Conservation (phyloP, 2,888 invertebrate species). For the Meloe dianella region DNA sequence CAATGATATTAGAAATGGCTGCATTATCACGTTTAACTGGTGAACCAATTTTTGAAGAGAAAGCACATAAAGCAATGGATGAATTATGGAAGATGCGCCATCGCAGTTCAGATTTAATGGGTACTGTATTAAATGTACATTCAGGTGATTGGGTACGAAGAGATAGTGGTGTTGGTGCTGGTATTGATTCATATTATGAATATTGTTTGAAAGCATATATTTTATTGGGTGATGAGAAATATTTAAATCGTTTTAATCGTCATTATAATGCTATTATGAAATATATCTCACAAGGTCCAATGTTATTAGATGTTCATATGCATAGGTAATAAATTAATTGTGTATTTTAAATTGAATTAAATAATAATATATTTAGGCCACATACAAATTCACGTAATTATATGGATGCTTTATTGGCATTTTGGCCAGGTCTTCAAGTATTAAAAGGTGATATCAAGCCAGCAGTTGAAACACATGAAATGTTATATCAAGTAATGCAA, state of each 20-base stretch:
- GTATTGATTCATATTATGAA: conserved; percentile 98
- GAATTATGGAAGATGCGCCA: conserved; percentile 95
- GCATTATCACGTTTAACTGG: conserved; percentile 92
- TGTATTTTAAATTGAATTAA: no score
- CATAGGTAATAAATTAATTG: no score
- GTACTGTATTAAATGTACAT: conserved; percentile 96
- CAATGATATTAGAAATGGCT: conserved; percentile 97
- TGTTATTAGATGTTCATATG: conserved; percentile 92
- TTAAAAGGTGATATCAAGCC: conserved; percentile 88
- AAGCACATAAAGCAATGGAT: conserved; percentile 96
- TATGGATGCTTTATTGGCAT: conserved; percentile 96
- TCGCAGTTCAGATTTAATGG: conserved; percentile 90
- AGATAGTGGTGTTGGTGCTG: conserved; percentile 98
- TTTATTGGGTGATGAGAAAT: conserved; percentile 90
- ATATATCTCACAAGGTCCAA: conserved; percentile 91
- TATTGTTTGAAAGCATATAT: conserved; percentile 98
- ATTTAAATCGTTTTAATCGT: conserved; percentile 90
- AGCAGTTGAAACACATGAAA: conserved; percentile 98
- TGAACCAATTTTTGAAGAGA: conserved; percentile 90
- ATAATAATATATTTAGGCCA: no score
- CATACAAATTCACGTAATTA: conserved; percentile 93
- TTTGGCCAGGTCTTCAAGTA: conserved; percentile 95
- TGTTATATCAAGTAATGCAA: conserved; percentile 98
- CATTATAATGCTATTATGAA: conserved; percentile 97
- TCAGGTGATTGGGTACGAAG: conserved; percentile 97